Base-by-base conservation (phyloP, 1,140 invertebrate genomes). In the Cyphomyrmex costatus region DNA sequence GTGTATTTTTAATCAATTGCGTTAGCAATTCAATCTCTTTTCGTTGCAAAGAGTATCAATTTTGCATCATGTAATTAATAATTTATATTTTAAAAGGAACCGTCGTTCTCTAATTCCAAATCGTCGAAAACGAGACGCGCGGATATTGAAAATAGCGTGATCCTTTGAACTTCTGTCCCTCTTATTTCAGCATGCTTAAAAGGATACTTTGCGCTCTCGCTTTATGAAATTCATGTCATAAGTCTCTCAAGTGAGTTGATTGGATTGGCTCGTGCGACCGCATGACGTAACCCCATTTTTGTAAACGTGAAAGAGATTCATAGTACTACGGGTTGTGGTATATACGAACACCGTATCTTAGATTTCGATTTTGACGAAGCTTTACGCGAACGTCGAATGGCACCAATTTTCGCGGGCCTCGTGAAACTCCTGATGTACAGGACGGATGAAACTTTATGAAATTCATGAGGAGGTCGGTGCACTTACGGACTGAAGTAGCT, bases 401-500 rank as follows among this genome's bases (percentile, higher is more conserved):
- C 86, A 78, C 71, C 89, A 90, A 90, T 90, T 90, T 90, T 90
- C 86, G 42, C 86, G 65, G 76, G 86, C 77, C 86, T 86, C 88
- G 79, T 88, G 76, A 86, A 90, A 90, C 77, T 89, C 79, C 63
- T 76, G 58, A 77, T 88, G 88, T 90, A 83, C 82, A 90, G 71
- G 46, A 90, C 71, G 89, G 89, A 90, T 90, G 88, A 86, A 90
- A 90, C 88, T 90, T 90, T 90, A 90, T 90, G 89, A 90, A 90
- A 90, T 90, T 90, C 89, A 90, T 90, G 89, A 90, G 86, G 60
- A 65, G 73, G n/a, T 51, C 19, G 66, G 27, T 27, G 66, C 80
- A 85, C 79, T 83, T 83, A 56, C 21, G 53, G 51, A 16, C 36
- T 68, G 68, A 53, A 74, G 61, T 42, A 33, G 85, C 77, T 70